These are phyloP conservation scores for Dolichallabes microphthalmus DNA, from an alignment of 2,113 vertebrate species.

Conservation along the genomic window DNA sequence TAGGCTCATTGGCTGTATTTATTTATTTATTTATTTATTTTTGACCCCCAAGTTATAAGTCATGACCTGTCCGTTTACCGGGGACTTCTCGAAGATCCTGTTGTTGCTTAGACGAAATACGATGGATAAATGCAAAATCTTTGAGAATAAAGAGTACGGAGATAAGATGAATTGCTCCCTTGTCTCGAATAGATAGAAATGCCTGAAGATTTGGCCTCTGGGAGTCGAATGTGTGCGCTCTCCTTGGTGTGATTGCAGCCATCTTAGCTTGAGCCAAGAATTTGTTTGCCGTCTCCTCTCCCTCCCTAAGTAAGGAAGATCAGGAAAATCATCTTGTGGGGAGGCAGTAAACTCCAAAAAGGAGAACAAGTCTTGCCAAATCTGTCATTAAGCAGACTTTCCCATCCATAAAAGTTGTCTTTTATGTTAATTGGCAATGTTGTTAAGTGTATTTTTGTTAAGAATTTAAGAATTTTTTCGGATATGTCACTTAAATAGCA, in stretches of 20 bases:
- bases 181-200: constrained; percentile 53
- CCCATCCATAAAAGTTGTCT: constrained; percentile 38
- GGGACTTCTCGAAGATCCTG: not conserved
- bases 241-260: constrained; percentile 62
- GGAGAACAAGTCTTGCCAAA: constrained; percentile 29
- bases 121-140: constrained; percentile 13
- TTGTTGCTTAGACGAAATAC: not conserved
- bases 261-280: constrained; percentile 55
- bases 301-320: constrained; percentile 36
- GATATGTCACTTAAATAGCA: not conserved
- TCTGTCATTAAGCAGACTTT: constrained; percentile 42
- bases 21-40: not conserved
- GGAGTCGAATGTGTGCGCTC: constrained; percentile 54
- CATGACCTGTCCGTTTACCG: not conserved
- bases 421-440: constrained; percentile 33
- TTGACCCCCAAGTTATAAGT: not conserved
- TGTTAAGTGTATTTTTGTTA: constrained; percentile 27
- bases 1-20: not conserved
- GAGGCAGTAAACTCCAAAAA: constrained; percentile 35
- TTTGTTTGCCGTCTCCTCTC: constrained; percentile 44
- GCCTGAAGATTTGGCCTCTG: constrained; percentile 55
- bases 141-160: constrained; percentile 26
- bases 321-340: constrained; percentile 44
- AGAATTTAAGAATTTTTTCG: constrained; percentile 1
- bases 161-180: constrained; percentile 41